Base-by-base conservation (phyloP, 2,113 vertebrate genomes). In the Glaucidium brasilianum region DNA sequence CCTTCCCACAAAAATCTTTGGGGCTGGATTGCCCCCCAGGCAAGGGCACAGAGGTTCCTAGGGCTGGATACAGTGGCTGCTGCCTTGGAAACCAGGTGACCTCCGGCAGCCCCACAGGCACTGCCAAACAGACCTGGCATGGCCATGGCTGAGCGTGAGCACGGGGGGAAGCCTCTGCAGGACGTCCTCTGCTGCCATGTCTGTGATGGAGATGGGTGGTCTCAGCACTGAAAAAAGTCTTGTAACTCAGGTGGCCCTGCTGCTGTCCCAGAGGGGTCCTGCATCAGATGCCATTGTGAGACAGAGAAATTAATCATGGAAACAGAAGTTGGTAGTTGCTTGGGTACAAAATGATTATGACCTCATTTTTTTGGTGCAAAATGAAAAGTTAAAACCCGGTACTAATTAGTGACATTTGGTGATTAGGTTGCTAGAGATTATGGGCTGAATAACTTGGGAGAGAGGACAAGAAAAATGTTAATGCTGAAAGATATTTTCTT, bases 191-290 rank as follows among this genome's bases (percentile, higher is more conserved):
- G 19, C 71, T 85, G 67, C 58, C 9, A 0, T 43, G 21, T 15
- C 47, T 0, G 0, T 12, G 18, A n/a, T 26, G 67, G 47, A 50
- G 11, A 10, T 0, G 0, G 25, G 53, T 0, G 0, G 23, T 66
- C 78, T 85, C 50, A 32, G 32, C 19, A 5, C 2, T 25, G n/a
- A 85, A 45, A 82, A 82, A 47, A 10, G 13, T 25, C 41, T 82
- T 43, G 17, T 45, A 58, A 63, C 9, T 59, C 53, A 55, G 62
- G 47, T 1, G 21, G 34, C 26, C 19, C 60, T 78, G 55, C 41
- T 16, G 32, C 56, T 4, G 6, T 76, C 35, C 39, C 35, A 26
- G 68, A 77, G 39, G 23, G 50, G 10, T 59, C 23, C 45, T 66
- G 73, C 27, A 30, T 4, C 55, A 41, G 45, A 17, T 77, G 63